These are phyloP conservation scores for Melipona beecheii DNA, from an alignment of 2,888 invertebrate species.

Conservation along the genomic window DNA sequence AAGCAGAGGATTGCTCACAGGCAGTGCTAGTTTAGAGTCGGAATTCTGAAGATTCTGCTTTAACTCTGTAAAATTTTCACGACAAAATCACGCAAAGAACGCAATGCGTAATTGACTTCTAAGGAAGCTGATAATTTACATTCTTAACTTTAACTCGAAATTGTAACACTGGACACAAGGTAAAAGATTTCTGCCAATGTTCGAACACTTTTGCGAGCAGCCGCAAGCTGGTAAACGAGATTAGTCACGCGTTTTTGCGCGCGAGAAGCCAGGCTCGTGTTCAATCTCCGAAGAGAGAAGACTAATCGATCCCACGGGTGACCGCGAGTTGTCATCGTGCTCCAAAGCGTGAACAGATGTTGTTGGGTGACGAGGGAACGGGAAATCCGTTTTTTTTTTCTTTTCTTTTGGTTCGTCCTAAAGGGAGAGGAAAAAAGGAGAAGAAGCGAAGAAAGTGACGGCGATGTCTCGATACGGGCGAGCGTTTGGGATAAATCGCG, in stretches of 20 bases:
- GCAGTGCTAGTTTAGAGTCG: too few species aligned
- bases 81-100: too few species aligned
- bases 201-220: background rate
- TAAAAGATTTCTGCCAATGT: background rate
- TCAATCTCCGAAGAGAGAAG: constrained; percentile 45
- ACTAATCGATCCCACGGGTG: constrained; percentile 75
- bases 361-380: constrained; percentile 53
- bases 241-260: constrained; percentile 46
- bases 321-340: constrained; percentile 63
- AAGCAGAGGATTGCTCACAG: too few species aligned
- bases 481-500: constrained; percentile 68
- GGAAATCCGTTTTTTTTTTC: constrained; percentile 55
- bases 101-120: too few species aligned
- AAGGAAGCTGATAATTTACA: too few species aligned
- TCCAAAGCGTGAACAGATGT: constrained; percentile 62
- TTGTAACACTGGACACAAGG: too few species aligned
- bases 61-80: too few species aligned
- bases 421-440: constrained; percentile 6
- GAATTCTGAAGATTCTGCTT: too few species aligned
- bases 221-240: background rate
- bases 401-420: background rate
- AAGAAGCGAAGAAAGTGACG: constrained; percentile 1
- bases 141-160: too few species aligned
- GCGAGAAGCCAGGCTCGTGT: constrained; percentile 17
- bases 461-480: constrained; percentile 50